Conservation (phyloP, 1,140 invertebrate genomes). For the Telenomus remus region DNA sequence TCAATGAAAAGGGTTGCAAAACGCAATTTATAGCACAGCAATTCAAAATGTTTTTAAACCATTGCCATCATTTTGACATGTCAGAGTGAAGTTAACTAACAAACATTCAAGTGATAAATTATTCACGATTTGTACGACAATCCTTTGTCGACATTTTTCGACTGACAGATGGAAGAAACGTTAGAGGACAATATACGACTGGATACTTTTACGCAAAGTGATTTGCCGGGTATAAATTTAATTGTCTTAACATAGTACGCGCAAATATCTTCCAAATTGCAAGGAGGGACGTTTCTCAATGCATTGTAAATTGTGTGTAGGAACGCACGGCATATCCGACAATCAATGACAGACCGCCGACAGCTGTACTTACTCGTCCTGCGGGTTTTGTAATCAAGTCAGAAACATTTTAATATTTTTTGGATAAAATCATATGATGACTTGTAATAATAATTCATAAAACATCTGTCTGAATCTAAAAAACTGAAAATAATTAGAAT, state of each 20-base stretch:
- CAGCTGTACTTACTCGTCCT: conserved; percentile 24
- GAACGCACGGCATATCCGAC: conserved; percentile 18
- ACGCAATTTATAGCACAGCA: neutral
- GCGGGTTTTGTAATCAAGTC: conserved; percentile 15
- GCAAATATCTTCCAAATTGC: conserved; percentile 24
- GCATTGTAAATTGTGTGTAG: conserved; percentile 33
- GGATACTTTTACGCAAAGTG: conserved; percentile 17
- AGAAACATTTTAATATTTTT: too few species aligned
- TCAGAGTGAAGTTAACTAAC: conserved; percentile 22
- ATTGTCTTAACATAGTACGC: conserved; percentile 26
- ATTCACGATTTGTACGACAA: conserved; percentile 11
- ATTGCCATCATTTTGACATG: conserved; percentile 7
- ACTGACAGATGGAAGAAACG: conserved; percentile 27
- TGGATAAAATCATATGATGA: too few species aligned
- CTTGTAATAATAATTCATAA: too few species aligned
- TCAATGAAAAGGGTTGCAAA: neutral
- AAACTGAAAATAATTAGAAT: too few species aligned
- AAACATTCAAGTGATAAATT: conserved; percentile 26
- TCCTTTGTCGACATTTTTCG: conserved; percentile 25
- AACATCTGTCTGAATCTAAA: too few species aligned
- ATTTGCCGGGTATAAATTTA: conserved; percentile 39
- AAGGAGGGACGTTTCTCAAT: conserved; percentile 23
- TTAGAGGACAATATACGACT: conserved; percentile 38
- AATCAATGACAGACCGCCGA: conserved; percentile 37
- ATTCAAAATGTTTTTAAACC: neutral